These are phyloP conservation scores for Chionomys nivalis DNA, from an alignment of 2,113 vertebrate genomes.

Conservation along the genomic window DNA sequence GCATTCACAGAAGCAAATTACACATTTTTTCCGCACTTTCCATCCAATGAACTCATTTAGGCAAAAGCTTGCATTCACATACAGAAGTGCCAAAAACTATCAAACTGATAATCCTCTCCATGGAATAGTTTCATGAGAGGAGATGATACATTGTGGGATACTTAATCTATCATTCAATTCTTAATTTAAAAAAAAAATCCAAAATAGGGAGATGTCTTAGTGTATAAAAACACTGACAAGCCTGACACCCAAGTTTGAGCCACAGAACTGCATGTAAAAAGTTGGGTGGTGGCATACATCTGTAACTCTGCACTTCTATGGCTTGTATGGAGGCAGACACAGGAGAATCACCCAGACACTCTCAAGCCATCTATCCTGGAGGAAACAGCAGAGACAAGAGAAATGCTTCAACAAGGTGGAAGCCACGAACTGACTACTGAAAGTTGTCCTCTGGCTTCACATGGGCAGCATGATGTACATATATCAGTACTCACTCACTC, in stretches of 20 bases:
- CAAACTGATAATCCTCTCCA: not conserved
- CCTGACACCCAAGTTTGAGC: not conserved
- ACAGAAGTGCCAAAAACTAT: not conserved
- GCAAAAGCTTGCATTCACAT: not conserved
- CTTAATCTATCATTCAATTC: slow-evolving; percentile 8
- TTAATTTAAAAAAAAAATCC: not conserved
- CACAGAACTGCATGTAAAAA: not conserved
- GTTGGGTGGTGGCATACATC: not conserved
- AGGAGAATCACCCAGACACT: not conserved
- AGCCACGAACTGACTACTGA: not conserved
- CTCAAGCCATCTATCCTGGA: not conserved
- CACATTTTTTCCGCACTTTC: not conserved
- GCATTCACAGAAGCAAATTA: not conserved
- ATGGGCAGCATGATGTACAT: not conserved
- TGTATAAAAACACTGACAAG: not conserved
- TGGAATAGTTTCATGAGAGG: not conserved
- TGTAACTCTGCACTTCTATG: not conserved
- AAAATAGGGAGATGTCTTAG: not conserved
- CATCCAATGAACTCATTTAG: not conserved
- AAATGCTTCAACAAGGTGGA: not conserved
- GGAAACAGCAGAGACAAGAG: not conserved
- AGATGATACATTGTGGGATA: not conserved
- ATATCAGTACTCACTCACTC: not conserved
- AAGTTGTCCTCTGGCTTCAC: not conserved
- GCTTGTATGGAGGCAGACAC: not conserved